Percentiles rank a stretch among this genome's conserved stretches.
Conservation (phyloP, 2,888 invertebrate species). For the Pseudeuparius sepicola region DNA sequence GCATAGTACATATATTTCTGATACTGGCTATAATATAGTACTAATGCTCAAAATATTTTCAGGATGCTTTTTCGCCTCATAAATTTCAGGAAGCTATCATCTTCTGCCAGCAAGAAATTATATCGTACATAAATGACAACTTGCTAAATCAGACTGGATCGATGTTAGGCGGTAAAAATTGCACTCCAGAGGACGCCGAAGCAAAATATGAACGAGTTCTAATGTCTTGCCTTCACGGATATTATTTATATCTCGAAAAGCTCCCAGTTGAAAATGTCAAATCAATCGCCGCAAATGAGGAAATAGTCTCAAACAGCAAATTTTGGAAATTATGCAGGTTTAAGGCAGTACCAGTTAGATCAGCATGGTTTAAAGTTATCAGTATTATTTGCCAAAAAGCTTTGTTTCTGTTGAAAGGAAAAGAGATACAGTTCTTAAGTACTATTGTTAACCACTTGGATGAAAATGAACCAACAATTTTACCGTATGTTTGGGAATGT, state of each 20-base stretch:
- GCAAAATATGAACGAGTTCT: conserved; percentile 57
- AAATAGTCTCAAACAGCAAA: conserved; percentile 40
- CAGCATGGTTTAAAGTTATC: conserved; percentile 61
- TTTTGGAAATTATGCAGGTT: conserved; percentile 66
- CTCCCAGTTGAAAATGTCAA: conserved; percentile 44
- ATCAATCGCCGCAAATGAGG: conserved; percentile 43
- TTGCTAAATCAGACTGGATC: conserved; percentile 50
- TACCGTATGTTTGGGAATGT: conserved; percentile 66
- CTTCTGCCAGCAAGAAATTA: conserved; percentile 74
- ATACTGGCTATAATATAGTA: conserved; percentile 4
- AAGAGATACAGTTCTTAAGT: conserved; percentile 47
- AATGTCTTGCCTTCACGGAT: conserved; percentile 54
- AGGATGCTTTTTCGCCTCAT: conserved; percentile 67
- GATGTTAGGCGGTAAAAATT: conserved; percentile 44
- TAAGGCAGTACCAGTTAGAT: conserved; percentile 41
- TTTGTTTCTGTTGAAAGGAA: conserved; percentile 42
- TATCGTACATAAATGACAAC: conserved; percentile 63
- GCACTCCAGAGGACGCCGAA: conserved; percentile 56
- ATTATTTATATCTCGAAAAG: conserved; percentile 51
- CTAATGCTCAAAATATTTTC: too few species aligned
- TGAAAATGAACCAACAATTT: conserved; percentile 56
- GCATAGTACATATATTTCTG: background rate
- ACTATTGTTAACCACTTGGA: conserved; percentile 55
- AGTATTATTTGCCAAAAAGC: conserved; percentile 51
- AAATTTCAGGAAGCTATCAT: conserved; percentile 71